Percentiles rank a stretch among this genome's conserved stretches.
Evolutionary conservation across 37 sponge, comb jelly and placozoan species (phyloP).

Genomic region (Corticium candelabrum): DNA sequence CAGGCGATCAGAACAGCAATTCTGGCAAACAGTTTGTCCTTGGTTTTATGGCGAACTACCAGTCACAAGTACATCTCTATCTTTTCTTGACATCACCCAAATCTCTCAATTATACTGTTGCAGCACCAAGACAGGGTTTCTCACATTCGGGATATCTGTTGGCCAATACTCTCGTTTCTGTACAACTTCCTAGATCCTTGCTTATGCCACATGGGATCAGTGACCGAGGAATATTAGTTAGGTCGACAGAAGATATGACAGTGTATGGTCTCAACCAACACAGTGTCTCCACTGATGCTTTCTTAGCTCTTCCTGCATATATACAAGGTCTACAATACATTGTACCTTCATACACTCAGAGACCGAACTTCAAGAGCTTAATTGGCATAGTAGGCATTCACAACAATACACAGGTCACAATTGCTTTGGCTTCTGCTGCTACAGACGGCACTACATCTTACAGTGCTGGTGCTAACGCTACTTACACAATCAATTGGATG

Average conservation of each 20-base stretch:
- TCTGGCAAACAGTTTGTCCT: background rate
- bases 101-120: background rate
- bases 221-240: background rate
- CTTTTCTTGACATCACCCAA: background rate
- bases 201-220: background rate
- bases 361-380: background rate
- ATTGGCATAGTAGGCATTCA: background rate
- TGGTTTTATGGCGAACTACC: background rate
- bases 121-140: background rate
- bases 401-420: background rate
- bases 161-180: background rate
- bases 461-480: background rate
- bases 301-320: conserved; percentile 30
- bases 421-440: background rate
- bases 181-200: background rate
- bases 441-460: background rate
- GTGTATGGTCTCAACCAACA: conserved; percentile 30
- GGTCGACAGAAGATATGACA: conserved; percentile 6
- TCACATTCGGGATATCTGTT: background rate
- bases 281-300: conserved; percentile 29
- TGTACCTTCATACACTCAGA: background rate
- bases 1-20: background rate
- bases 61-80: background rate
- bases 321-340: background rate
- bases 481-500: background rate